phyloP scores from a whole-genome alignment of 1,140 invertebrate species.

The Cotesia chilonis region DNA sequence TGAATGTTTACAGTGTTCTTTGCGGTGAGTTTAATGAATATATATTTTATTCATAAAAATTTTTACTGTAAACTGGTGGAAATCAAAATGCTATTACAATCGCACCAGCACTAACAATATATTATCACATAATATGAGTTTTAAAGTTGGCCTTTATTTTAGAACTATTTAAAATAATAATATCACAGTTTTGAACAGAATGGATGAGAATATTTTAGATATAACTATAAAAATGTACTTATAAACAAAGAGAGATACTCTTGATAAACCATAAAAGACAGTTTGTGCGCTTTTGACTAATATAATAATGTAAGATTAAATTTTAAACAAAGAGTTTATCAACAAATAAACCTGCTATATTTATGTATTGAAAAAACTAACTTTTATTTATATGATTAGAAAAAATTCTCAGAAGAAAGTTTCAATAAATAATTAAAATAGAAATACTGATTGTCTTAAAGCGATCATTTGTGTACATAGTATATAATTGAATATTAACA shows the following conservation, averaged over 20 bases:
- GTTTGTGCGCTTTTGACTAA: constrained; percentile 57
- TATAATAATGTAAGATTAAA: constrained; percentile 30
- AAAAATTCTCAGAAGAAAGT: constrained; percentile 46
- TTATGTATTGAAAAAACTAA: constrained; percentile 36
- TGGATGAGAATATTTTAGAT: constrained; percentile 33
- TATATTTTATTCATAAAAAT: too few species aligned
- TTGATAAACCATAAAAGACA: constrained; percentile 57
- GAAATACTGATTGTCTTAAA: constrained; percentile 42
- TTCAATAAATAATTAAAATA: constrained; percentile 39
- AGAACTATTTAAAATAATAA: constrained; percentile 2
- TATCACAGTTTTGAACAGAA: too few species aligned
- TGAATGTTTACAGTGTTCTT: too few species aligned
- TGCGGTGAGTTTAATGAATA: too few species aligned
- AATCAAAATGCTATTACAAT: constrained; percentile 48
- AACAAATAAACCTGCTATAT: constrained; percentile 33
- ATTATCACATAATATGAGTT: constrained; percentile 50
- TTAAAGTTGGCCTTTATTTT: constrained; percentile 35
- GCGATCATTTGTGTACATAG: constrained; percentile 57
- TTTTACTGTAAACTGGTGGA: constrained; percentile 38
- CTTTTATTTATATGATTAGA: constrained; percentile 35
- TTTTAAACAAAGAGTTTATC: constrained; percentile 35
- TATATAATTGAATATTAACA: constrained; percentile 59
- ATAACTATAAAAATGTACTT: constrained; percentile 31
- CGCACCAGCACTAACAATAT: constrained; percentile 47
- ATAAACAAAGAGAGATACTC: constrained; percentile 29